phyloP scores from a whole-genome alignment of 2,888 invertebrate genomes.

The Adelphocoris suturalis region DNA sequence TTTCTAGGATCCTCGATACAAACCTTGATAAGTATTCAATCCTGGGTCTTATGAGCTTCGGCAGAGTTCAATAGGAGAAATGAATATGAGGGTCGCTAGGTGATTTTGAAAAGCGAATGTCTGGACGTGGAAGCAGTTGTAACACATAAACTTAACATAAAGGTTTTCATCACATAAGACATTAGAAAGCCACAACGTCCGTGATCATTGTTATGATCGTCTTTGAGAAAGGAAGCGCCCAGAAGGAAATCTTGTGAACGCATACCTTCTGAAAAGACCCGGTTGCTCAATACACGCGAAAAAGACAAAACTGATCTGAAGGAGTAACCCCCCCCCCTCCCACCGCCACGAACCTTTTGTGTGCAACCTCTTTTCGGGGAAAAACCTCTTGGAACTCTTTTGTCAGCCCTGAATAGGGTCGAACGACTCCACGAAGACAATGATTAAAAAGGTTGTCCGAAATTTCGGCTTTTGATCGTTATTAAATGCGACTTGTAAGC shows the following conservation, averaged over 20 bases:
- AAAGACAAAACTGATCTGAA: conserved; percentile 29
- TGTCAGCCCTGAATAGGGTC: not conserved
- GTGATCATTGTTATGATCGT: not conserved
- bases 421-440: not conserved
- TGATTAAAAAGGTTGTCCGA: conserved; percentile 18
- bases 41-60: too few species aligned
- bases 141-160: too few species aligned
- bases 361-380: not conserved
- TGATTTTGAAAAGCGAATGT: too few species aligned
- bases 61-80: too few species aligned
- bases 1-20: too few species aligned
- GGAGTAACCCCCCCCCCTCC: not conserved
- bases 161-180: not conserved
- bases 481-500: not conserved
- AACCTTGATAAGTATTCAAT: too few species aligned
- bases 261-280: not conserved
- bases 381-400: conserved; percentile 28
- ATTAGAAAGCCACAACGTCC: not conserved
- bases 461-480: not conserved
- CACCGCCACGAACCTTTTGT: conserved; percentile 1
- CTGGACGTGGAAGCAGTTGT: too few species aligned
- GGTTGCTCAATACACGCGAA: conserved; percentile 28
- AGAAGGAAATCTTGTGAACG: not conserved
- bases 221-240: not conserved
- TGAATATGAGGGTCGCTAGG: too few species aligned